Evolutionary conservation across 2,797 vertebrate genomes (phyloP), one percentile per base, ranked within the genome.

Genomic region (Sebastiscus albofasciatus): DNA sequence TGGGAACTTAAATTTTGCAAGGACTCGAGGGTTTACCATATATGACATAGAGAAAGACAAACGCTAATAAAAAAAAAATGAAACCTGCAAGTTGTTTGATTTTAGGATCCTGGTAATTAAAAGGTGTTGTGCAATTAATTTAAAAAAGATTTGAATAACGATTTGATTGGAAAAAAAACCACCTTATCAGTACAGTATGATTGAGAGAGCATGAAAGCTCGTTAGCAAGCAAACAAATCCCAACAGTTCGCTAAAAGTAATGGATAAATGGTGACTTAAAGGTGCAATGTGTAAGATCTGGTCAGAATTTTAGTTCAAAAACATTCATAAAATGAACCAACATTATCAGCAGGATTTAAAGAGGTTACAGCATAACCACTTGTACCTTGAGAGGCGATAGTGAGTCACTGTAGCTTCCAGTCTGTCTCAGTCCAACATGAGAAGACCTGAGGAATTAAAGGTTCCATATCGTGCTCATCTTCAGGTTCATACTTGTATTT

Each of bases 51-150:
- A 89, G 77, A 81, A 87, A 90, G 76, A 88, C 62, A 90, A 93
- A 89, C 80, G 91, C 91, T 89, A 93, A 94, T 94, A 94, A 94
- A 92, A 90, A 87, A 78, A 79, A 80, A 71, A 62, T 73, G 10
- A 87, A 91, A 87, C 67, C 77, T 84, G 80, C 1, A 80, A 62
- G 26, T 56, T 72, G 66, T 91, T 64, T 90, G 61, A 52, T 66
- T 83, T 24, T 10, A 58, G 59, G n/a, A 65, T 49, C 8, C 22
- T 58, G 55, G 42, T 33, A 52, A 9, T 64, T 27, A 52, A 16
- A 26, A 16, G 22, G 22, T 54, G 42, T 20, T 4, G 14, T 33
- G 20, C 12, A 36, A 34, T n/a, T 64, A 10, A 64, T 49, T 60
- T 22, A 5, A 54, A 49, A 54, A 31, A n/a, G 29, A 12, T 6